Base-by-base conservation (phyloP, 2,888 invertebrate genomes). In the Caenorhabditis afra region DNA sequence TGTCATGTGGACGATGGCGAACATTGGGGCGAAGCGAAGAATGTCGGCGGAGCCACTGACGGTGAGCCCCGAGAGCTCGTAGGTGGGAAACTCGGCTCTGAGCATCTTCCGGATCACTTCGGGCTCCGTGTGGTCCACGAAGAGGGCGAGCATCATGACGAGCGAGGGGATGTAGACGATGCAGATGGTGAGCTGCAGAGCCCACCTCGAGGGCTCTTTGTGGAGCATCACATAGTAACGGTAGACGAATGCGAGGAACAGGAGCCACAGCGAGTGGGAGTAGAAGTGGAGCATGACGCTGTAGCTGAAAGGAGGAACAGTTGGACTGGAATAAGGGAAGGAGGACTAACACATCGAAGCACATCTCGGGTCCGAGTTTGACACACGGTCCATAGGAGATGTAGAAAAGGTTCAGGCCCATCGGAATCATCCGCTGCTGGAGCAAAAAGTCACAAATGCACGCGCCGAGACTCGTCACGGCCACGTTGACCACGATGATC, bases 1-100 rank as follows among this genome's bases (percentile, higher is more conserved):
- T 14, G 64, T 65, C 64, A 73, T 73, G 45, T 73, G 73, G 7
- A 64, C 20, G n/a, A 73, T 57, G 12, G 64, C 37, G 23, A 64
- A 64, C 41, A 73, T 44, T 0, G 70, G 41, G 3, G 70, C 35
- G 18, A 70, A 62, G 3, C 39, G 11, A 0, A 41, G 14, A 1
- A 22, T 45, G n/a, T 70, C 55, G 0, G 23, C 47, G 0, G 70
- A 45, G 10, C 70, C 70, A 37, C 45, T 62, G 12, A 70, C 12
- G 0, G 62, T 37, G 3, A 47, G 22, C 3, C 70, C 59, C 1
- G 58, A 45, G 3, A 68, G 18, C 3, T 59, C 29, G 41, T 70
- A 70, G 18, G 20, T 14, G 11, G 70, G 70, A n/a, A 70, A 62
- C 14, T 29, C 12, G 1, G 16, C 10, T 12, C 53, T 44, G n/a